Percentiles rank a stretch among this genome's conserved stretches.
phyloP scores from a whole-genome alignment of 2,888 invertebrate species.

The Apamea crenata region DNA sequence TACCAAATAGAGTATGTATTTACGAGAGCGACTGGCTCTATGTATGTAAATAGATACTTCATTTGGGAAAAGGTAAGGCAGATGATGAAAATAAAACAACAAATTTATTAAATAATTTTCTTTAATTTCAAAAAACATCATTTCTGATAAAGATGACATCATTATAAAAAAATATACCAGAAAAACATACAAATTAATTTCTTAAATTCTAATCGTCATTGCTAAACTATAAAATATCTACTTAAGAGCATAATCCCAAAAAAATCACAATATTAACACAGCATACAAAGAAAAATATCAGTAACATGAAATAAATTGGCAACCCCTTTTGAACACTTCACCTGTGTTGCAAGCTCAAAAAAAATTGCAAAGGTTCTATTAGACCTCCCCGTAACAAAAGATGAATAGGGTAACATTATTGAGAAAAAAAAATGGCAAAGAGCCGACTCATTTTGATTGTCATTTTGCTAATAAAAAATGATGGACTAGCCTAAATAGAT shows the following conservation, averaged over 20 bases:
- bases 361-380: conserved; percentile 77
- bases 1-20: too few relatives aligned
- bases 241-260: conserved; percentile 16
- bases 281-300: conserved; percentile 58
- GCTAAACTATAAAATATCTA: background rate
- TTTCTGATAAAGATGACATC: too few relatives aligned
- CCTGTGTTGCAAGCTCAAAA: conserved; percentile 75
- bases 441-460: conserved; percentile 77
- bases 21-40: too few relatives aligned
- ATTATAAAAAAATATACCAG: too few relatives aligned
- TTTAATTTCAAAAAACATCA: background rate
- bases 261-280: conserved; percentile 66
- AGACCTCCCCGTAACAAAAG: conserved; percentile 84
- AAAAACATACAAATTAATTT: background rate
- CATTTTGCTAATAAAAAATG: conserved; percentile 81
- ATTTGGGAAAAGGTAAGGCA: too few relatives aligned
- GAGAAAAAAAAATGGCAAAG: conserved; percentile 80
- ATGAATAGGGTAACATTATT: conserved; percentile 77
- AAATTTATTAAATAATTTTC: background rate
- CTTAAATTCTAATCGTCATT: background rate
- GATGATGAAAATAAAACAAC: conserved; percentile 18
- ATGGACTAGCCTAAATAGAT: conserved; percentile 77
- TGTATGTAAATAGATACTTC: too few relatives aligned
- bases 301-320: conserved; percentile 68
- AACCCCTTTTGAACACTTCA: conserved; percentile 78